phyloP scores from a whole-genome alignment of 2,113 vertebrate species.

The Cromileptes altivelis region DNA sequence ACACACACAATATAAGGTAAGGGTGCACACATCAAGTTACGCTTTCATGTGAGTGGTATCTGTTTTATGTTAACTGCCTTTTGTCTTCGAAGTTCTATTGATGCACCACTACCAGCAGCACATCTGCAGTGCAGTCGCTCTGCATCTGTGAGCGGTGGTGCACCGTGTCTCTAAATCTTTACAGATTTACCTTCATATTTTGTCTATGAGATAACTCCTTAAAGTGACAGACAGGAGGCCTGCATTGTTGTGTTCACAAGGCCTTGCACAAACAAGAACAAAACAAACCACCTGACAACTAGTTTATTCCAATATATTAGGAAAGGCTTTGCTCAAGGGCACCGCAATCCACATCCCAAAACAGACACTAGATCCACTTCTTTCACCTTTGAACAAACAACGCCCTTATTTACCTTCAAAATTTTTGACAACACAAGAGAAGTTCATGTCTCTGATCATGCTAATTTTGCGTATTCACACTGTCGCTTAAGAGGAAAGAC shows the following conservation, averaged over 20 bases:
- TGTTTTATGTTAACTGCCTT: slow-evolving; percentile 25
- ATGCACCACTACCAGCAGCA: slow-evolving; percentile 8
- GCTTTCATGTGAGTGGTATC: slow-evolving; percentile 15
- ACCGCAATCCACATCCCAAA: not conserved
- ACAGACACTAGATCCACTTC: not conserved
- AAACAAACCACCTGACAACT: slow-evolving; percentile 4
- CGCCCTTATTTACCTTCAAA: not conserved
- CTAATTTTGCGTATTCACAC: not conserved
- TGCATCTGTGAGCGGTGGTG: not conserved
- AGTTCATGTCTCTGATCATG: not conserved
- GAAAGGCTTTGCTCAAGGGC: slow-evolving; percentile 1
- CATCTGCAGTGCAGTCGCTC: slow-evolving; percentile 7
- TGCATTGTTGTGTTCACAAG: not conserved
- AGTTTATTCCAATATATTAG: not conserved
- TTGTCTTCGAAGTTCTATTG: not conserved
- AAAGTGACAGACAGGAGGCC: not conserved
- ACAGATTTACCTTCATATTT: not conserved
- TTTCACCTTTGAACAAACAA: not conserved
- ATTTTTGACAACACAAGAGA: not conserved
- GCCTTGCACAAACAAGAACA: not conserved
- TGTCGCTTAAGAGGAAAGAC: not conserved
- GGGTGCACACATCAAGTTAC: not conserved
- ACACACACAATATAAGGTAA: slow-evolving; percentile 17
- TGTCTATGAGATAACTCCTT: not conserved
- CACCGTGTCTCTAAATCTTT: not conserved